Conservation (phyloP, 2,888 invertebrate genomes). For the Encarsia formosa region DNA sequence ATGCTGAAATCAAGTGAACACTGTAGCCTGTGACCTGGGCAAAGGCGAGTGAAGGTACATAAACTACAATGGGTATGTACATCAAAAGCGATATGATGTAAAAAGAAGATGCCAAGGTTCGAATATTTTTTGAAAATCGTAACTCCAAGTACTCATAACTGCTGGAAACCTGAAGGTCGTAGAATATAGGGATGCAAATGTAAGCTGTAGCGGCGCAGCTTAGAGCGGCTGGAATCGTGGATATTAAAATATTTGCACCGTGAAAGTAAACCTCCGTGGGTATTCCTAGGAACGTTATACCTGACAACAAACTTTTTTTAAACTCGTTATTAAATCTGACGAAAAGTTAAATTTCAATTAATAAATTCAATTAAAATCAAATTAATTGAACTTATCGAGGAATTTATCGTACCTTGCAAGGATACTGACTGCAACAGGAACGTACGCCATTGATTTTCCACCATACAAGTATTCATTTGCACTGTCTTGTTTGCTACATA, state of each 20-base stretch:
- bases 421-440: slow-evolving; percentile 71
- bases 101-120: slow-evolving; percentile 60
- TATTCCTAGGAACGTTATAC: slow-evolving; percentile 69
- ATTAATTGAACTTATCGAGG: slow-evolving; percentile 35
- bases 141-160: slow-evolving; percentile 67
- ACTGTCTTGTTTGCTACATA: slow-evolving; percentile 58
- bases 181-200: slow-evolving; percentile 64
- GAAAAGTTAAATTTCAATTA: no score
- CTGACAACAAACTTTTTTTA: slow-evolving; percentile 56
- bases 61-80: slow-evolving; percentile 64
- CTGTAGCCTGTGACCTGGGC: slow-evolving; percentile 68
- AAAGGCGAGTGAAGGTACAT: slow-evolving; percentile 67
- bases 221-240: slow-evolving; percentile 49
- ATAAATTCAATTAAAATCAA: no score
- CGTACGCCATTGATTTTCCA: slow-evolving; percentile 66
- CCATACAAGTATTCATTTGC: slow-evolving; percentile 69
- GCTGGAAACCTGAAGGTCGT: slow-evolving; percentile 66
- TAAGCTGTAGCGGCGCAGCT: slow-evolving; percentile 41
- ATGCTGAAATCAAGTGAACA: slow-evolving; percentile 62
- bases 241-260: slow-evolving; percentile 63
- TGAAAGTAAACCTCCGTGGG: slow-evolving; percentile 72
- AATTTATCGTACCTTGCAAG: slow-evolving; percentile 62
- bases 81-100: slow-evolving; percentile 59
- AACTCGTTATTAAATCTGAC: no score
- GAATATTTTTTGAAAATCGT: slow-evolving; percentile 59